Base-by-base conservation (phyloP, 1,140 invertebrate species). In the Oscheius sp. region DNA sequence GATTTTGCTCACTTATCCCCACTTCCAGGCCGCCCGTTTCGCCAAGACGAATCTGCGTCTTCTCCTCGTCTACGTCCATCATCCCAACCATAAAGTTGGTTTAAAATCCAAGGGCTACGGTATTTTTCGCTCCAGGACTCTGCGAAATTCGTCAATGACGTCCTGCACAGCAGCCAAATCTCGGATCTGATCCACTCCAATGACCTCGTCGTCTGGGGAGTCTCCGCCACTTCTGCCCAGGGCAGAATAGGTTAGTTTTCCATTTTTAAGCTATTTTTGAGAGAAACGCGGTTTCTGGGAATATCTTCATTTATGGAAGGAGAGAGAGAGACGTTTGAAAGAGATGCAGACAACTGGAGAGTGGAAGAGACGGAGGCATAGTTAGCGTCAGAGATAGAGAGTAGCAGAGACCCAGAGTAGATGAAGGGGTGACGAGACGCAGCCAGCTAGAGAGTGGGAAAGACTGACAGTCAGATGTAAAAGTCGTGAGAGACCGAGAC, bases 1-100 rank as follows among this genome's bases (percentile, higher is more conserved):
- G 4, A 4, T 55, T 55, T 55, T 55, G 4, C 23, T 13, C 49
- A 7, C 7, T 7, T 55, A 13, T 55, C 28, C 23, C 28, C 7
- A 13, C n/a, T 32, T 34, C 35, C 61, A 63, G 61, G 61, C 31
- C 35, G 28, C 35, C 29, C 61, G 36, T n/a, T 34, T 36, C 20
- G 61, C 61, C 10, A 63, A 26, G 20, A 34, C 10, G 10, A 36
- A 34, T 34, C 61, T 63, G 18, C 18, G 61, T 7, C 15, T 38
- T 13, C n/a, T 63, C 28, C 26, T 63, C 7, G 61, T 63, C 26
- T 63, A 63, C 31, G 32, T 63, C 10, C 61, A 63, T 34, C 32
- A 63, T 38, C 32, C 61, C 13, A 13, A 20, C 23, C 13, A 23
- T 23, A 31, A 59, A 23, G 55, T 59, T 15, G 29, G 15, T 23